phyloP scores from a whole-genome alignment of 1,140 invertebrate genomes.

The Orussus abietinus region DNA sequence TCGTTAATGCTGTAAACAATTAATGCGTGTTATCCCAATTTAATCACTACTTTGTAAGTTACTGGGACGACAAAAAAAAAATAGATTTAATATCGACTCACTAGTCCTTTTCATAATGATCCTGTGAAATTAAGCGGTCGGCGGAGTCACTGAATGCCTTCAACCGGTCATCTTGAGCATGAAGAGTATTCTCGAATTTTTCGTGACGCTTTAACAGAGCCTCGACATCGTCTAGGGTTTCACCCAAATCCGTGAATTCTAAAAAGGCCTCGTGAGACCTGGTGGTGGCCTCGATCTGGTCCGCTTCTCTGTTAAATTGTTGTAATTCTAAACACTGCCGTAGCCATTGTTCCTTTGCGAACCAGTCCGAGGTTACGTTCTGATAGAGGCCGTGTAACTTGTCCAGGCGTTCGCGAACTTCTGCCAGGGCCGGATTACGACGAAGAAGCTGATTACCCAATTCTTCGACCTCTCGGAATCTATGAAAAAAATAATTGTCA shows the following conservation, averaged over 20 bases:
- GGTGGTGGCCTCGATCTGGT: conserved; percentile 93
- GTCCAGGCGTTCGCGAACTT: conserved; percentile 71
- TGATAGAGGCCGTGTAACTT: conserved; percentile 72
- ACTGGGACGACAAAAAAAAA: too few relatives aligned
- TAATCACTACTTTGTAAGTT: too few relatives aligned
- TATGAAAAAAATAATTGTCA: conserved; percentile 33
- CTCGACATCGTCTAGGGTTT: conserved; percentile 91
- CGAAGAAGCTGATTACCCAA: conserved; percentile 71
- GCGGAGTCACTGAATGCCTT: conserved; percentile 83
- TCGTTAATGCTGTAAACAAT: conserved; percentile 64
- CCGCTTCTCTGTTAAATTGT: conserved; percentile 92
- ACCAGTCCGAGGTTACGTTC: conserved; percentile 68
- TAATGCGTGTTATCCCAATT: too few relatives aligned
- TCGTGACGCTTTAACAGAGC: conserved; percentile 89
- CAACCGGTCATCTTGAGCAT: conserved; percentile 89
- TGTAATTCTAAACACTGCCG: conserved; percentile 83
- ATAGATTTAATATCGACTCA: too few relatives aligned
- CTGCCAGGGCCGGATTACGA: conserved; percentile 65
- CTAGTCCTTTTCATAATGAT: conserved; percentile 85
- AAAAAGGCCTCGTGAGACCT: conserved; percentile 92
- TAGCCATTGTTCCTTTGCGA: conserved; percentile 77
- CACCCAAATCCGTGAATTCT: conserved; percentile 84
- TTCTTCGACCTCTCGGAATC: conserved; percentile 73
- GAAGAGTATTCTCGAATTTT: conserved; percentile 90
- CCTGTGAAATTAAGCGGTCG: conserved; percentile 74